These are phyloP conservation scores for Cryptus armator DNA, from an alignment of 2,888 invertebrate genomes.

Conservation along the genomic window DNA sequence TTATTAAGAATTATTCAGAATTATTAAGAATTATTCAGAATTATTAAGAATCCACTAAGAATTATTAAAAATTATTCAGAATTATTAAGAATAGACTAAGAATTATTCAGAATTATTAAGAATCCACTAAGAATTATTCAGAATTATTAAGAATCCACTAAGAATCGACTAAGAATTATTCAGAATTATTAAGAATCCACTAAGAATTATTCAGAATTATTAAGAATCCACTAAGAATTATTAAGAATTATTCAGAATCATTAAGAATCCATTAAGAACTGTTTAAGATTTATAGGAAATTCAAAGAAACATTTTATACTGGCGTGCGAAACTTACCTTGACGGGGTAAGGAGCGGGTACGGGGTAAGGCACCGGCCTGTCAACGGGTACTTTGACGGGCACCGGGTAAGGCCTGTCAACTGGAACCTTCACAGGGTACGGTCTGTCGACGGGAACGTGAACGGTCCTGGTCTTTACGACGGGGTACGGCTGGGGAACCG, in stretches of 20 bases:
- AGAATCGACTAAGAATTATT: too few relatives aligned
- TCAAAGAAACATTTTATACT: neutral
- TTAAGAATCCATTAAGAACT: too few relatives aligned
- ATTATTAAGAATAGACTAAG: too few relatives aligned
- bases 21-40: too few relatives aligned
- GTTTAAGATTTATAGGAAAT: too few relatives aligned
- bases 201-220: neutral
- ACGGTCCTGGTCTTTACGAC: slow-evolving; percentile 84
- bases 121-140: neutral
- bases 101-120: neutral
- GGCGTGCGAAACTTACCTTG: slow-evolving; percentile 66
- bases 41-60: too few relatives aligned
- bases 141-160: too few relatives aligned
- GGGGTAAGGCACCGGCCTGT: slow-evolving; percentile 70
- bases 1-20: too few relatives aligned
- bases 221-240: too few relatives aligned
- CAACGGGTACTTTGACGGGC: slow-evolving; percentile 60
- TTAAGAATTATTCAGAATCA: too few relatives aligned
- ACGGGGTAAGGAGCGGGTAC: slow-evolving; percentile 77
- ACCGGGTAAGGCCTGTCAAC: slow-evolving; percentile 87
- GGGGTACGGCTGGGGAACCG: slow-evolving; percentile 86
- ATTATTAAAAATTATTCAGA: too few relatives aligned
- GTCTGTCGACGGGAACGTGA: slow-evolving; percentile 86
- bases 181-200: too few relatives aligned
- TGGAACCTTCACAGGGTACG: slow-evolving; percentile 85